Percentiles rank a stretch among this genome's conserved stretches.
These are phyloP conservation scores for Gymnarchus niloticus DNA, from an alignment of 2,113 vertebrate genomes.

Conservation along the genomic window DNA sequence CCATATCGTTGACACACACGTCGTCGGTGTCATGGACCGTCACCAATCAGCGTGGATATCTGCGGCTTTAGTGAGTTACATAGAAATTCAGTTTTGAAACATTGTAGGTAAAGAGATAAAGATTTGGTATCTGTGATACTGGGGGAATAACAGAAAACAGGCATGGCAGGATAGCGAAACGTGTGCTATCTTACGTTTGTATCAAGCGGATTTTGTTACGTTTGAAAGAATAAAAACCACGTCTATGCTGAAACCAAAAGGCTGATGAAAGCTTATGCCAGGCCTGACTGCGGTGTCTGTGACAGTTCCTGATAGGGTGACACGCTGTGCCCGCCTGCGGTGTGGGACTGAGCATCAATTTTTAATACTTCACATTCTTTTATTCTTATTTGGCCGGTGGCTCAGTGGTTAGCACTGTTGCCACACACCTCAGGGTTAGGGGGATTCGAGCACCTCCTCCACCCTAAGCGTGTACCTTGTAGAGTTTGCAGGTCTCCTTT, in stretches of 20 bases:
- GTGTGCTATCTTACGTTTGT: background rate
- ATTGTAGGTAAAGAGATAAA: background rate
- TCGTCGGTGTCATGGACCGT: background rate
- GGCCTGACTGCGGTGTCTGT: background rate
- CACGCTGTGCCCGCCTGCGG: background rate
- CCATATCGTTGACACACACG: background rate
- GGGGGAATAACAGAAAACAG: conserved; percentile 18
- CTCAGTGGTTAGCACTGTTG: background rate
- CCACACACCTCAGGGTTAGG: background rate
- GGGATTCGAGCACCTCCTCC: background rate
- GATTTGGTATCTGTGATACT: conserved; percentile 14
- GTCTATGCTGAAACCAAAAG: background rate
- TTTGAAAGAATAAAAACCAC: background rate
- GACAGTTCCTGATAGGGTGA: background rate
- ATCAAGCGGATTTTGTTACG: background rate
- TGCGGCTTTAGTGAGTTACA: background rate
- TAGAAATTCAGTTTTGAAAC: background rate
- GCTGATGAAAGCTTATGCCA: background rate
- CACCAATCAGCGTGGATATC: background rate
- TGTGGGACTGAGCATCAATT: background rate
- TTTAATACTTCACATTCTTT: background rate
- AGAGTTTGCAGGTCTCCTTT: background rate
- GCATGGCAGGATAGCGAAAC: conserved; percentile 20
- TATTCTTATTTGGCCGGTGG: background rate
- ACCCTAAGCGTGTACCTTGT: background rate